These are phyloP conservation scores for Pholis gunnellus DNA, from an alignment of 2,113 vertebrate genomes.

Conservation along the genomic window DNA sequence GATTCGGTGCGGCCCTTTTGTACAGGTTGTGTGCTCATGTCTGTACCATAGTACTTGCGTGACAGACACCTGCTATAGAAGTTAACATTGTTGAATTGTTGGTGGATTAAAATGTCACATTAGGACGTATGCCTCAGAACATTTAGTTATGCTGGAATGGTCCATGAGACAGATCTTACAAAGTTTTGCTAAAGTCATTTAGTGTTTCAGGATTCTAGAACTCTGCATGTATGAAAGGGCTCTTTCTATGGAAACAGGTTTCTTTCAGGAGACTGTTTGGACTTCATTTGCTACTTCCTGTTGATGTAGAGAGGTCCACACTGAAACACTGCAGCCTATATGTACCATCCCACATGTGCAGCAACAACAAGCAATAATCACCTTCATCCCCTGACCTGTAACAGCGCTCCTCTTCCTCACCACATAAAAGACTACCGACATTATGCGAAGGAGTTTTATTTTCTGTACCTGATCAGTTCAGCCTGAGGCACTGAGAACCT, in stretches of 20 bases:
- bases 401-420: not conserved
- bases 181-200: not conserved
- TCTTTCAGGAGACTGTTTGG: not conserved
- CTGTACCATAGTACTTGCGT: not conserved
- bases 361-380: not conserved
- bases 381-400: not conserved
- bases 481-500: not conserved
- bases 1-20: too few relatives aligned
- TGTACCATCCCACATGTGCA: not conserved
- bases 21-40: not conserved
- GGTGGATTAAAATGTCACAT: too few relatives aligned
- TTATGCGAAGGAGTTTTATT: not conserved
- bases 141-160: not conserved
- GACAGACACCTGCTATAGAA: not conserved
- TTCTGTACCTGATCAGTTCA: slow-evolving; percentile 3
- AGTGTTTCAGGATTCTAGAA: not conserved
- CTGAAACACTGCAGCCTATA: not conserved
- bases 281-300: not conserved
- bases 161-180: not conserved
- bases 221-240: not conserved
- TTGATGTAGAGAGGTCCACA: not conserved
- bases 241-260: not conserved
- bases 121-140: too few relatives aligned
- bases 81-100: not conserved
- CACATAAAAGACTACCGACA: not conserved